Evolutionary conservation across 2,888 invertebrate species (phyloP).

Genomic region (Parnassius mnemosyne): DNA sequence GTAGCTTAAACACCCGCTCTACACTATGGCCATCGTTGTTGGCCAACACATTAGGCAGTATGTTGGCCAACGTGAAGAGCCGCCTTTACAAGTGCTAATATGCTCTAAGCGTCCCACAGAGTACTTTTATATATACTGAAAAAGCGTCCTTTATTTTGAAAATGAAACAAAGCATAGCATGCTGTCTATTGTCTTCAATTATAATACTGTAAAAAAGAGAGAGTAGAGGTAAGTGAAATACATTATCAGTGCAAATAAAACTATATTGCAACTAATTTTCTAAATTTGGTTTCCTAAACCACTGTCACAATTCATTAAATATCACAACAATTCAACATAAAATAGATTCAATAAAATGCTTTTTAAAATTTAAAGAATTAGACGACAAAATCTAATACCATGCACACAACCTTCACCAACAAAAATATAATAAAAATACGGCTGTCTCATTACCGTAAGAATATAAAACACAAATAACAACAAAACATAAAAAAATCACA

Average conservation of each 20-base stretch:
- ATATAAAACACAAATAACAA: background rate
- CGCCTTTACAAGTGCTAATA: no score
- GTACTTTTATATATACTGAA: no score
- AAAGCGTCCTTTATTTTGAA: no score
- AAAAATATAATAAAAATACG: background rate
- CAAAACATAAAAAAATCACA: no score
- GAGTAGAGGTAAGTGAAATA: background rate
- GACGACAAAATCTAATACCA: background rate
- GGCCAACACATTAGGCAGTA: no score
- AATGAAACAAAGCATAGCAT: no score
- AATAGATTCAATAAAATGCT: background rate
- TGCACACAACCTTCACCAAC: slow-evolving; percentile 7
- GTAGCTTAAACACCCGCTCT: no score
- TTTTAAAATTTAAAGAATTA: background rate
- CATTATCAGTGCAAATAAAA: slow-evolving; percentile 7
- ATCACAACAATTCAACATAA: slow-evolving; percentile 9
- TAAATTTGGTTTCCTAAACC: slow-evolving; percentile 18
- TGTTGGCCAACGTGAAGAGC: no score
- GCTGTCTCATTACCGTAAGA: background rate
- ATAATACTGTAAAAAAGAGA: no score
- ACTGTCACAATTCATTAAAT: slow-evolving; percentile 19
- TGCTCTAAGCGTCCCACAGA: no score
- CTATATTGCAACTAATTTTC: slow-evolving; percentile 19
- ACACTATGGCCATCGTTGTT: no score
- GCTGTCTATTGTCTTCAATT: no score